phyloP scores from a whole-genome alignment of 2,113 vertebrate species.

The Ctenomys sociabilis region DNA sequence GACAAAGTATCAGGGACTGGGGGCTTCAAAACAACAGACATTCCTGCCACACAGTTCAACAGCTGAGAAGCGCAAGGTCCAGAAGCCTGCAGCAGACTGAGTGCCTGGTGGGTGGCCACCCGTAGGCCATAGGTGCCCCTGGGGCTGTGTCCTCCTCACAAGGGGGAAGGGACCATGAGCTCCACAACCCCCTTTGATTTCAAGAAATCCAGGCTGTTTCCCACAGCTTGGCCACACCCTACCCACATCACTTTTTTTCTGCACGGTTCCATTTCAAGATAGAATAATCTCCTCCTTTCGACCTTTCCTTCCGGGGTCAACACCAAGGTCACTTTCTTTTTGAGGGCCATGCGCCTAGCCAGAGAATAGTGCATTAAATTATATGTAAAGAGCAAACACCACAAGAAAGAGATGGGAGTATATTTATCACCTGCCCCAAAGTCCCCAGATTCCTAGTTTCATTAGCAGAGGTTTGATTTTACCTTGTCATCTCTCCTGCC shows the following conservation, averaged over 20 bases:
- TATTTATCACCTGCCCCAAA: not conserved
- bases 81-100: no score
- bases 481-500: not conserved
- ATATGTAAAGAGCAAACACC: not conserved
- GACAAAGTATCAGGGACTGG: not conserved
- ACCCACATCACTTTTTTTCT: not conserved
- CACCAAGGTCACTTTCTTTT: slow-evolving; percentile 15
- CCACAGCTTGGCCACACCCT: not conserved
- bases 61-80: not conserved
- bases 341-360: not conserved
- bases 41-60: not conserved
- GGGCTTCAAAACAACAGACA: not conserved
- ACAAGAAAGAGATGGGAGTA: not conserved
- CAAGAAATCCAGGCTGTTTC: not conserved
- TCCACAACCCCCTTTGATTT: no score
- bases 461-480: not conserved
- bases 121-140: not conserved
- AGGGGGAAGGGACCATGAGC: not conserved
- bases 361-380: not conserved
- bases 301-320: not conserved
- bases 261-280: not conserved
- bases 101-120: not conserved
- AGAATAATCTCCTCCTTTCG: not conserved
- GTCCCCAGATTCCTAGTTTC: not conserved
- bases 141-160: no score